Percentiles rank a stretch among this genome's conserved stretches.
These are phyloP conservation scores for Drosophila hydei DNA, from an alignment of 1,140 invertebrate species.

Conservation along the genomic window DNA sequence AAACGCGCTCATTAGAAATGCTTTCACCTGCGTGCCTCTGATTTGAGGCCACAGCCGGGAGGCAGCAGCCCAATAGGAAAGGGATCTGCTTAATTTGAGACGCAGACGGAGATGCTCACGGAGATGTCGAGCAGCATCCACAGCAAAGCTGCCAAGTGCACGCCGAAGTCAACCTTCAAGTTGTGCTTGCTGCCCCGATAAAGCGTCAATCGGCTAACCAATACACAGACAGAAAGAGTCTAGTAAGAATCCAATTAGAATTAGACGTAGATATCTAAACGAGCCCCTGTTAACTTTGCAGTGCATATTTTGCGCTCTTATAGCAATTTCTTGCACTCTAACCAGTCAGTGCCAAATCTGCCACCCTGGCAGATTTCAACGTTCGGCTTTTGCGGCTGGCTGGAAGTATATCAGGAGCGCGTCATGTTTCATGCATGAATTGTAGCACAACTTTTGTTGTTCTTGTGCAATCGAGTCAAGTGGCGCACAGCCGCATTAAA, in stretches of 20 bases:
- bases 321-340: neutral
- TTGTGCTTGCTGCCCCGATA: conserved; percentile 20
- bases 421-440: conserved; percentile 77
- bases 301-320: conserved; percentile 3
- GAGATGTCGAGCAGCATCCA: neutral
- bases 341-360: neutral
- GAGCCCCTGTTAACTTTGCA: neutral
- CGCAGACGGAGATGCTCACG: neutral
- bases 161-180: neutral
- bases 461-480: conserved; percentile 73
- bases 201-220: neutral
- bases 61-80: neutral
- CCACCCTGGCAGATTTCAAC: conserved; percentile 1
- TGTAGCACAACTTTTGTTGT: conserved; percentile 74
- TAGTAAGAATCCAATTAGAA: too few species aligned
- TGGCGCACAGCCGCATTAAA: conserved; percentile 54
- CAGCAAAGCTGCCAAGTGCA: neutral
- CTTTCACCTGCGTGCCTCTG: conserved; percentile 68
- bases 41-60: conserved; percentile 55
- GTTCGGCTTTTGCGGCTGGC: conserved; percentile 14
- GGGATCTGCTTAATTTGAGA: conserved; percentile 9
- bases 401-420: conserved; percentile 15
- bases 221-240: conserved; percentile 29
- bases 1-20: conserved; percentile 71
- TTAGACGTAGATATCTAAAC: too few species aligned